Evolutionary conservation across 1,140 invertebrate genomes (phyloP).

Genomic region (Drosophila punjabiensis): DNA sequence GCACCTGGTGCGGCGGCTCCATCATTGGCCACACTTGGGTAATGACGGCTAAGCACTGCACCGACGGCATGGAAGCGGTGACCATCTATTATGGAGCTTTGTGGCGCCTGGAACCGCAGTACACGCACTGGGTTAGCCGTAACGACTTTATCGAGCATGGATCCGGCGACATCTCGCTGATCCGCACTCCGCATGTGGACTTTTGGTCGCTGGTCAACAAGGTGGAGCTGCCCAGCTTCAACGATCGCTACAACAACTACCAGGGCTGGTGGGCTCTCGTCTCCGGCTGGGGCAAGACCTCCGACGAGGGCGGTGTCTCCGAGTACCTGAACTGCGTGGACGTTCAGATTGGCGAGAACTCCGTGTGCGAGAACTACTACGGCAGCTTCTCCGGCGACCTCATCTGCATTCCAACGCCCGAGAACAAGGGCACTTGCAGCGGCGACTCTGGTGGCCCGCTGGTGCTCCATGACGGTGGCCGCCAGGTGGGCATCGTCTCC

Average conservation of each 20-base stretch:
- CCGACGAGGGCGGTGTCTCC: conserved; percentile 19
- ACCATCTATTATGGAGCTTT: conserved; percentile 35
- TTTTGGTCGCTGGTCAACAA: conserved; percentile 49
- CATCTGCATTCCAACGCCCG: conserved; percentile 53
- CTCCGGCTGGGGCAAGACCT: conserved; percentile 55
- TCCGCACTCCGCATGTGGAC: conserved; percentile 40
- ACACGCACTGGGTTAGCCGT: conserved; percentile 20
- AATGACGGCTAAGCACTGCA: conserved; percentile 78
- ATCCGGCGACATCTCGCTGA: conserved; percentile 44
- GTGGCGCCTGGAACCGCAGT: conserved; percentile 38
- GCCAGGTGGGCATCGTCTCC: conserved; percentile 86
- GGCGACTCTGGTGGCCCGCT: conserved; percentile 87
- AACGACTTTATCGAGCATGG: conserved; percentile 31
- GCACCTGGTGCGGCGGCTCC: conserved; percentile 87
- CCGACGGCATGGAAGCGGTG: conserved; percentile 35
- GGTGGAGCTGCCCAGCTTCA: conserved; percentile 46
- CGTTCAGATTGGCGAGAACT: conserved; percentile 38
- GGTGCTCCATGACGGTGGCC: conserved; percentile 78
- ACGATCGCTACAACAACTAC: conserved; percentile 44
- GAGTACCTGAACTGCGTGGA: conserved; percentile 44
- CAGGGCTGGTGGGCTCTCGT: conserved; percentile 47
- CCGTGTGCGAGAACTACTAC: conserved; percentile 32
- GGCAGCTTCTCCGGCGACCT: conserved; percentile 42
- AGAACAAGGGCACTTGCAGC: conserved; percentile 61
- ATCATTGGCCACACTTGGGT: conserved; percentile 87